Percentiles rank a stretch among this genome's conserved stretches.
These are phyloP conservation scores for Oxygymnocypris stewartii DNA, from an alignment of 2,113 vertebrate genomes.

Conservation along the genomic window DNA sequence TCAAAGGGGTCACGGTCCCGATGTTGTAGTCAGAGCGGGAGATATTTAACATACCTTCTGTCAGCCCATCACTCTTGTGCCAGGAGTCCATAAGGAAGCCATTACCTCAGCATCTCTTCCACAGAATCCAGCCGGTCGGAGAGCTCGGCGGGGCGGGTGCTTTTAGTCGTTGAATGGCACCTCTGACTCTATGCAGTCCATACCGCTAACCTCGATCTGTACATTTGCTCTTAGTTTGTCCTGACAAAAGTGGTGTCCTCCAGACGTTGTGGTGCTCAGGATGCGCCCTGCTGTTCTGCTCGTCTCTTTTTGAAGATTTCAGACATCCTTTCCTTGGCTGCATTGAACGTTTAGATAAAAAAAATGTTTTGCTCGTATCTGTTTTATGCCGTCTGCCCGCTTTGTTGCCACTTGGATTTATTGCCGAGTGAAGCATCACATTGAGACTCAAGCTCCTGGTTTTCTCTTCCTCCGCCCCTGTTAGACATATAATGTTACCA, in stretches of 20 bases:
- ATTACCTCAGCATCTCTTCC: slow-evolving; percentile 77
- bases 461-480: slow-evolving; percentile 52
- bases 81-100: slow-evolving; percentile 79
- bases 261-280: slow-evolving; percentile 61
- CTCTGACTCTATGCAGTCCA: slow-evolving; percentile 72
- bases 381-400: slow-evolving; percentile 55
- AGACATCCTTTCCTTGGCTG: slow-evolving; percentile 46
- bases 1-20: slow-evolving; percentile 71
- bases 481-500: slow-evolving; percentile 92
- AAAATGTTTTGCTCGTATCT: slow-evolving; percentile 6
- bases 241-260: slow-evolving; percentile 68
- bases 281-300: slow-evolving; percentile 61
- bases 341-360: slow-evolving; percentile 15
- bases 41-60: slow-evolving; percentile 88
- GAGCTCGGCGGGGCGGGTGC: slow-evolving; percentile 61
- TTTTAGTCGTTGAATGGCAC: slow-evolving; percentile 69
- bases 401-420: slow-evolving; percentile 70
- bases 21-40: slow-evolving; percentile 75
- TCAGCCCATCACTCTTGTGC: slow-evolving; percentile 77
- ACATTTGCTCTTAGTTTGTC: slow-evolving; percentile 69
- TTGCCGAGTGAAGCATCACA: slow-evolving; percentile 66
- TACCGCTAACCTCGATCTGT: slow-evolving; percentile 68
- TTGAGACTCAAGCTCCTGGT: slow-evolving; percentile 31
- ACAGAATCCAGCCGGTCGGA: slow-evolving; percentile 64
- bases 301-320: slow-evolving; percentile 67